phyloP scores from a whole-genome alignment of 2,888 invertebrate species.

The Cybosia mesomella region DNA sequence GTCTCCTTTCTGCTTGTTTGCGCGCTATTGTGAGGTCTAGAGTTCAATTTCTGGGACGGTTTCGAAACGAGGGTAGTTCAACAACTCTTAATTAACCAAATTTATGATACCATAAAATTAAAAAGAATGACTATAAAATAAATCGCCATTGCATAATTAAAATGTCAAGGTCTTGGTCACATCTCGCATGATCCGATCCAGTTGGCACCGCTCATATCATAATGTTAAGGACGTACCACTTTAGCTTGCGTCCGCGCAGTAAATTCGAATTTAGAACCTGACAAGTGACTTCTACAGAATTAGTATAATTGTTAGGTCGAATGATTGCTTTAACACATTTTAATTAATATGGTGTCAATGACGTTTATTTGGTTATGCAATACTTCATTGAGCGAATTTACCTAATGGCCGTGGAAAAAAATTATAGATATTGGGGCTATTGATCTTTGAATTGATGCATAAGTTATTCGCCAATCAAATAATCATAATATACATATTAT shows the following conservation, averaged over 20 bases:
- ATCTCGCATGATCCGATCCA: slow-evolving; percentile 21
- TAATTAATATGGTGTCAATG: slow-evolving; percentile 38
- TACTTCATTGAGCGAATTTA: slow-evolving; percentile 22
- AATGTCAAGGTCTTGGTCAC: slow-evolving; percentile 41
- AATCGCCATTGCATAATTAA: slow-evolving; percentile 16
- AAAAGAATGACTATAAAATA: slow-evolving; percentile 8
- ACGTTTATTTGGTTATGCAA: slow-evolving; percentile 30
- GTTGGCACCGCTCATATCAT: slow-evolving; percentile 23
- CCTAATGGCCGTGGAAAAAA: slow-evolving; percentile 23
- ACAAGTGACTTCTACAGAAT: slow-evolving; percentile 40
- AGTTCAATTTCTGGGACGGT: neutral
- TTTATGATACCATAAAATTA: neutral
- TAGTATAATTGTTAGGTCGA: slow-evolving; percentile 40
- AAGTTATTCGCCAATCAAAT: neutral
- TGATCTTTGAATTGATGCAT: slow-evolving; percentile 5
- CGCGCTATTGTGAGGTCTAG: neutral
- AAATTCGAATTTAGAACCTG: slow-evolving; percentile 64
- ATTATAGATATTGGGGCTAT: slow-evolving; percentile 14
- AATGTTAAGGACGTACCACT: slow-evolving; percentile 63
- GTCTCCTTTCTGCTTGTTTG: neutral
- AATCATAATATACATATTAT: neutral
- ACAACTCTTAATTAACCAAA: neutral
- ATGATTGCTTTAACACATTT: slow-evolving; percentile 43
- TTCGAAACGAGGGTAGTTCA: neutral
- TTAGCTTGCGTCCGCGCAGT: slow-evolving; percentile 53